Conservation (phyloP, 2,888 invertebrate genomes). For the Nephrotoma appendiculata region DNA sequence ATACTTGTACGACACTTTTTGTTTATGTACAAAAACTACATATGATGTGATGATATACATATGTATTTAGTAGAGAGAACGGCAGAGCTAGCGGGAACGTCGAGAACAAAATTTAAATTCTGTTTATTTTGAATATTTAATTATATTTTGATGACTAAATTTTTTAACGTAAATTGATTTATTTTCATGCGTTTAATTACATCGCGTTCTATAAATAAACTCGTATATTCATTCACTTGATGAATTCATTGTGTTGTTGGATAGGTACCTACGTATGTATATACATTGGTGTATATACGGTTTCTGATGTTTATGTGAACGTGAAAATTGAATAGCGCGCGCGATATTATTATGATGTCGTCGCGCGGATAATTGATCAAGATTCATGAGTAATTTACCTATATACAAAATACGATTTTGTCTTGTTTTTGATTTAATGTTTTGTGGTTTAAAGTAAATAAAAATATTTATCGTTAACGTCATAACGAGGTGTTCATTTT, state of each 20-base stretch:
- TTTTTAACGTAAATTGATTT: background rate
- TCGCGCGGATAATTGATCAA: background rate
- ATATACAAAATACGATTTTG: background rate
- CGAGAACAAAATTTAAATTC: background rate
- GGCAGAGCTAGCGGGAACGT: background rate
- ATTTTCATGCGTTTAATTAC: background rate
- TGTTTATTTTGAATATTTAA: background rate
- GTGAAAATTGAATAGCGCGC: background rate
- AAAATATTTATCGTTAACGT: background rate
- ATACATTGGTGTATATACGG: background rate
- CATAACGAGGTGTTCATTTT: too few species aligned
- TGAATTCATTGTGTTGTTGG: background rate
- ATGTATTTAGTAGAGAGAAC: background rate
- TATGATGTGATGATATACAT: too few species aligned
- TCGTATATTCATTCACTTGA: background rate
- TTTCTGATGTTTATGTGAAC: background rate
- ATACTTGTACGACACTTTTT: background rate
- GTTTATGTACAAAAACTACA: background rate
- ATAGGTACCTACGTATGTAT: too few species aligned
- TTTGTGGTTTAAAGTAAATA: background rate
- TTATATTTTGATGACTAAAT: background rate
- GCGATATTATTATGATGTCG: background rate
- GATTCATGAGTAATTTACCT: background rate
- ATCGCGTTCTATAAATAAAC: background rate
- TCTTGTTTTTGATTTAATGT: background rate